phyloP scores from a whole-genome alignment of 2,888 invertebrate species.

The Campoletis raptor region DNA sequence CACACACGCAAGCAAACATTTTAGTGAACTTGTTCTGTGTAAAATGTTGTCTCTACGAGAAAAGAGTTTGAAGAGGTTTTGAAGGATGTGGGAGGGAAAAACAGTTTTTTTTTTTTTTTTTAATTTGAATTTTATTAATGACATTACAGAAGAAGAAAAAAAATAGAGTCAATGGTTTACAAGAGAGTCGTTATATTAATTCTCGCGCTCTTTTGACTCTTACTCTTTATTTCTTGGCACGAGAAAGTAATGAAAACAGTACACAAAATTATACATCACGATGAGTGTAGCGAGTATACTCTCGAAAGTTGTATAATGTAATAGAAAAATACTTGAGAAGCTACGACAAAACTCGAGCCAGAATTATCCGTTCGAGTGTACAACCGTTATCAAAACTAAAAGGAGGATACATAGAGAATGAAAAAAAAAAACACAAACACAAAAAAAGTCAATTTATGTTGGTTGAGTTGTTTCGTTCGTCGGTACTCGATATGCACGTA shows the following conservation, averaged over 20 bases:
- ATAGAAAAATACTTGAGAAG: slow-evolving; percentile 62
- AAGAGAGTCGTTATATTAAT: slow-evolving; percentile 37
- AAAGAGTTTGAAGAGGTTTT: slow-evolving; percentile 36
- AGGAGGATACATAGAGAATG: slow-evolving; percentile 11
- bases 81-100: slow-evolving; percentile 12
- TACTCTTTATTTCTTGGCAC: slow-evolving; percentile 55
- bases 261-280: slow-evolving; percentile 68
- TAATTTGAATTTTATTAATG: slow-evolving; percentile 59
- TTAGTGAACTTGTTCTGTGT: not conserved
- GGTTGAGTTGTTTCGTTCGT: slow-evolving; percentile 5
- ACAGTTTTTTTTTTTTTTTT: slow-evolving; percentile 26
- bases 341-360: slow-evolving; percentile 16
- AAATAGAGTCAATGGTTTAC: slow-evolving; percentile 56
- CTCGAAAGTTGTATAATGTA: slow-evolving; percentile 64
- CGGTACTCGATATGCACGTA: slow-evolving; percentile 15
- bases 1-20: not conserved
- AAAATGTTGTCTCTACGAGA: slow-evolving; percentile 22
- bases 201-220: slow-evolving; percentile 1
- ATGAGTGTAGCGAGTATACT: slow-evolving; percentile 27
- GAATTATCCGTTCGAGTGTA: slow-evolving; percentile 4
- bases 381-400: not conserved
- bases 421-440: too few species aligned
- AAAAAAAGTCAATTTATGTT: not conserved
- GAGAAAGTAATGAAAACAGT: slow-evolving; percentile 70
- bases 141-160: slow-evolving; percentile 50